Conservation (phyloP, 2,113 vertebrate species). For the Pelobates fuscus region DNA sequence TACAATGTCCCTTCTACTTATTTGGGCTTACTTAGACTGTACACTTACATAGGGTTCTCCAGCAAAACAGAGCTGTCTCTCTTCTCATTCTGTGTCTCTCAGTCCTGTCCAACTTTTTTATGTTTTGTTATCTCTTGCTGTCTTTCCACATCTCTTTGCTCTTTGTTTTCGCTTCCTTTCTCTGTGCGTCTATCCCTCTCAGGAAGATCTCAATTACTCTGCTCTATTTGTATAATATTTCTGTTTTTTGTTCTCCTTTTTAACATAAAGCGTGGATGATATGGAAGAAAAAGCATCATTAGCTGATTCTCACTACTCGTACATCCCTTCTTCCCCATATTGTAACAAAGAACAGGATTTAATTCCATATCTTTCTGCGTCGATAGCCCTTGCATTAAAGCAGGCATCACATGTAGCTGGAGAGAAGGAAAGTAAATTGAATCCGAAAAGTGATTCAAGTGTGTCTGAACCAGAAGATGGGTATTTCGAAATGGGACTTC, state of each 20-base stretch:
- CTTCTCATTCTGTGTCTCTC: too few species aligned
- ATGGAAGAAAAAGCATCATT: constrained; percentile 59
- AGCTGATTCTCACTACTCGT: constrained; percentile 55
- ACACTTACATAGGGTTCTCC: too few species aligned
- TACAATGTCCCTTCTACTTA: too few species aligned
- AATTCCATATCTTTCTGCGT: constrained; percentile 74
- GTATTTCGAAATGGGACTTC: constrained; percentile 94
- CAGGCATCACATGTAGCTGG: constrained; percentile 57
- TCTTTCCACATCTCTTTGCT: not conserved
- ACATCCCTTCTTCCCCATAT: constrained; percentile 64
- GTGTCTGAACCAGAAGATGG: constrained; percentile 72
- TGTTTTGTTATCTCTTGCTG: not conserved
- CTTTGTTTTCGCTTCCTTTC: not conserved
- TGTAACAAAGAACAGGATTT: constrained; percentile 81
- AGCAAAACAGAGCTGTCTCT: too few species aligned
- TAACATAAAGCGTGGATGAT: constrained; percentile 56
- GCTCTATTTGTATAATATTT: not conserved
- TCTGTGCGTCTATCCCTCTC: too few species aligned
- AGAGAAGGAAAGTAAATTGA: constrained; percentile 56
- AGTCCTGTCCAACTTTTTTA: too few species aligned
- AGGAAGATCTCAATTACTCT: not conserved
- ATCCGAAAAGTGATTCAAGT: constrained; percentile 40
- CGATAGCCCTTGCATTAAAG: constrained; percentile 68
- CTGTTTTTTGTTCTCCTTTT: constrained; percentile 7
- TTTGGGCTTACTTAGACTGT: too few species aligned